Evolutionary conservation across 2,797 vertebrate species (phyloP), one percentile per base, ranked within the genome.

Genomic region (Pseudomugil tenellus): DNA sequence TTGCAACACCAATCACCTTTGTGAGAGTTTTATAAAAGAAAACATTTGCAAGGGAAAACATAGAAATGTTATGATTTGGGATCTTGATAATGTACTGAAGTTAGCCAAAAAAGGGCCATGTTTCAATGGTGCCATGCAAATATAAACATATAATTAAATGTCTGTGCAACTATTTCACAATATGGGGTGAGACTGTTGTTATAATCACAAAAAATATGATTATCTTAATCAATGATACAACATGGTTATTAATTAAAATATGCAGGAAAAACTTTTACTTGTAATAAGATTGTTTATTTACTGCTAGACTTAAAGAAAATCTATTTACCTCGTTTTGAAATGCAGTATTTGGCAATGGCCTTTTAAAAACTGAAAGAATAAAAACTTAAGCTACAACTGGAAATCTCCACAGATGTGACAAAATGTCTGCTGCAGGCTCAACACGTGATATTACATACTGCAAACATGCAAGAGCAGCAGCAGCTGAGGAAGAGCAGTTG

Each of bases 171-270:
- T 5, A 23, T 49, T 12, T 12, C 1, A 25, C 23, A 49, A 13
- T 49, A 1, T 2, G 21, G 1, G 13, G 4, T 14, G 12, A 49
- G 11, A 49, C 48, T 12, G 11, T 49, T 49, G 11, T 1, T 4
- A 25, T 13, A 25, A 49, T 26, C 25, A 32, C 28, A 55, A 71
- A 76, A 66, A 73, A 74, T 79, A 26, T 53, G n/a, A 53, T 32
- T 32, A 32, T 32, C 32, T 32, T 32, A 9, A n/a, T n/a, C n/a
- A n/a, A 32, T 32, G 32, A 32, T 32, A 1, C 4, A 6, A 6
- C 12, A 26, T 16, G 21, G 16, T 25, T 8, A 13, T 26, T 26
- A 5, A 25, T 51, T 13, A 26, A 25, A 3, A 25, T 25, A 21
- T n/a, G 23, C 13, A 8, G 10, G 43, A 48, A 17, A 21, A n/a